phyloP scores from a whole-genome alignment of 1,140 invertebrate species.

The Brachionus koreanus region DNA sequence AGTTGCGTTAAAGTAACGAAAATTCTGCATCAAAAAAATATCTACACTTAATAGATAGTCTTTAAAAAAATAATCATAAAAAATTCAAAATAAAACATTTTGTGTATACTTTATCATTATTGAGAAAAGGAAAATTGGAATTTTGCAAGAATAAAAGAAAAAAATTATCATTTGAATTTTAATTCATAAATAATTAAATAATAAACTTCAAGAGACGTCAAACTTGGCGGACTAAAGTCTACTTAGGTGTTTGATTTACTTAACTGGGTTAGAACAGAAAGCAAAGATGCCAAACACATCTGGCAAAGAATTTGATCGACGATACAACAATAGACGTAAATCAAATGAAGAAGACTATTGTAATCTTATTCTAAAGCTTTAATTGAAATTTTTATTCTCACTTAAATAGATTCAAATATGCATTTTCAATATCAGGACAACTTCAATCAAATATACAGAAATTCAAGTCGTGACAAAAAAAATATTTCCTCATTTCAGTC shows the following conservation, averaged over 20 bases:
- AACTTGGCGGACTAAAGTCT: not conserved
- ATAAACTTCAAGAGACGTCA: not conserved
- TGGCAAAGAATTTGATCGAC: constrained; percentile 21
- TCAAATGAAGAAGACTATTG: constrained; percentile 38
- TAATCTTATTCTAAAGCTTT: not conserved
- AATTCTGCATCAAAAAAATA: not conserved
- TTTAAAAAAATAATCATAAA: not conserved
- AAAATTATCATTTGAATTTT: not conserved
- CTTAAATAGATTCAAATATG: not conserved
- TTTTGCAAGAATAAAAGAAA: not conserved
- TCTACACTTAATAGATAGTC: not conserved
- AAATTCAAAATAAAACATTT: not conserved
- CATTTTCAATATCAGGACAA: not conserved
- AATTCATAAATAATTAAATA: not conserved
- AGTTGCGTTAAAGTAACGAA: too few relatives aligned
- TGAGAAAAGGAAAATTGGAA: not conserved
- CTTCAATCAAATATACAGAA: constrained; percentile 9
- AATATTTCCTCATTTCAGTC: not conserved
- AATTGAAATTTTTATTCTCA: not conserved
- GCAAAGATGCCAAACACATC: constrained; percentile 36
- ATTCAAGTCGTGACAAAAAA: constrained; percentile 27
- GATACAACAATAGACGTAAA: constrained; percentile 35
- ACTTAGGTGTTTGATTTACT: not conserved
- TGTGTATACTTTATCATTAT: not conserved
- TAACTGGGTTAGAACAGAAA: not conserved